Conservation (phyloP, 1,140 invertebrate genomes). For the silkworm (Bombyx mori) region DNA sequence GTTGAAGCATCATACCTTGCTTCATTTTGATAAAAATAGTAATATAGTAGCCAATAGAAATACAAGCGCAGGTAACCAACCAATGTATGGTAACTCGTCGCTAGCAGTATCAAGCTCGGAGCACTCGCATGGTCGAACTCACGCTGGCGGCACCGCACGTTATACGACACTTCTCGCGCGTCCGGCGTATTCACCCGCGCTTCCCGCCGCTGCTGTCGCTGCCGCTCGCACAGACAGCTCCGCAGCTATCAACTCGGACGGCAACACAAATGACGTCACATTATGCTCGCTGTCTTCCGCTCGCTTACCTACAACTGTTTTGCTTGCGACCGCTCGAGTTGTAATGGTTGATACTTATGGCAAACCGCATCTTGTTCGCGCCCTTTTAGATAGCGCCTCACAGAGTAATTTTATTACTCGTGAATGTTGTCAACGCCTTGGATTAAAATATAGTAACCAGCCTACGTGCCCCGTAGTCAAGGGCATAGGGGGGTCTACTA, state of each 20-base stretch:
- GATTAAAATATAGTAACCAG: slow-evolving; percentile 1
- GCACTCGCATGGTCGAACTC: slow-evolving; percentile 43
- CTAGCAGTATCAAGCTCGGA: slow-evolving; percentile 11
- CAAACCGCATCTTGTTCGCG: slow-evolving; percentile 4
- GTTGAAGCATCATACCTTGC: slow-evolving; percentile 3
- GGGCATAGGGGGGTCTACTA: slow-evolving; percentile 13
- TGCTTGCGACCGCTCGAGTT: slow-evolving; percentile 13
- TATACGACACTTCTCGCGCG: no score
- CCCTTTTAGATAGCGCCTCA: slow-evolving; percentile 11
- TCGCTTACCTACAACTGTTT: slow-evolving; percentile 3
- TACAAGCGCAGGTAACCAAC: neutral
- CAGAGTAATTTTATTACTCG: slow-evolving; percentile 9
- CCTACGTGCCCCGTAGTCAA: slow-evolving; percentile 9
- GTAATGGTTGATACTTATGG: slow-evolving; percentile 6
- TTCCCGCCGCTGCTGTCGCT: slow-evolving; percentile 70
- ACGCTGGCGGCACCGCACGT: slow-evolving; percentile 23
- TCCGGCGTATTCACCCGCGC: no score
- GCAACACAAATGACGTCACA: slow-evolving; percentile 28
- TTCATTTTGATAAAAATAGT: slow-evolving; percentile 6
- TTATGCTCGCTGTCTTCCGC: neutral
- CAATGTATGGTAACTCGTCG: neutral
- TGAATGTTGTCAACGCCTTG: slow-evolving; percentile 4
- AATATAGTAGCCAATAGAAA: slow-evolving; percentile 18
- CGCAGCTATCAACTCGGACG: no score
- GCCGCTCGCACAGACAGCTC: slow-evolving; percentile 74